phyloP scores from a whole-genome alignment of 2,113 vertebrate genomes.

The Rhagologus leucostigma region DNA sequence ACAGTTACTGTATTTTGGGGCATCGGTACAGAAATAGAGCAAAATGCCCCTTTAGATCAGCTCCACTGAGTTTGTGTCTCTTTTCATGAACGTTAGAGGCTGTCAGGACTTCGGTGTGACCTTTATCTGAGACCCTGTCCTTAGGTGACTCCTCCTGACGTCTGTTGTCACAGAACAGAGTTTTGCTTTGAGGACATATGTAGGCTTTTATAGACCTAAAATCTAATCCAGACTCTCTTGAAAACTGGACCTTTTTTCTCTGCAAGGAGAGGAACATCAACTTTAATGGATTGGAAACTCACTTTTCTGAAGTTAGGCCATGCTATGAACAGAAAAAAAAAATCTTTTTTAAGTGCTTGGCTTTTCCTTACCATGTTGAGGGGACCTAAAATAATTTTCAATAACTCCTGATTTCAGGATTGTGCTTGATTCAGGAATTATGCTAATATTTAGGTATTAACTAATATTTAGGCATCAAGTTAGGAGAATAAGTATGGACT shows the following conservation, averaged over 20 bases:
- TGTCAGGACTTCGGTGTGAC: background rate
- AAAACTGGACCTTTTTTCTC: background rate
- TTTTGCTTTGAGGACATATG: background rate
- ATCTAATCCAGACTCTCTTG: background rate
- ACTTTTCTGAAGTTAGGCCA: background rate
- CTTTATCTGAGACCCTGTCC: slow-evolving; percentile 26
- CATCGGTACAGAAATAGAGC: background rate
- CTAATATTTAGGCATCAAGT: background rate
- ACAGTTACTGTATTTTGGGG: background rate
- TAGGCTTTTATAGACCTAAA: background rate
- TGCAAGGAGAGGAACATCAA: background rate
- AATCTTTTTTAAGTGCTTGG: background rate
- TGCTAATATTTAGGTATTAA: background rate
- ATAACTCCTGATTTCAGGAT: background rate
- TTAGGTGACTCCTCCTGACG: background rate
- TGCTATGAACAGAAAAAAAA: background rate
- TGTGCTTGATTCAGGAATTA: background rate
- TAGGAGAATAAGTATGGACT: background rate
- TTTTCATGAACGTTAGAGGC: background rate
- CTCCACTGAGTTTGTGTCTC: background rate
- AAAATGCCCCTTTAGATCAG: background rate
- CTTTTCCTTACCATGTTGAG: background rate
- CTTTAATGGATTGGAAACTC: background rate
- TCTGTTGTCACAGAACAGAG: background rate
- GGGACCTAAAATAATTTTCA: background rate